Conservation (phyloP, 2,797 vertebrate genomes). For the Jordanella pulchra region DNA sequence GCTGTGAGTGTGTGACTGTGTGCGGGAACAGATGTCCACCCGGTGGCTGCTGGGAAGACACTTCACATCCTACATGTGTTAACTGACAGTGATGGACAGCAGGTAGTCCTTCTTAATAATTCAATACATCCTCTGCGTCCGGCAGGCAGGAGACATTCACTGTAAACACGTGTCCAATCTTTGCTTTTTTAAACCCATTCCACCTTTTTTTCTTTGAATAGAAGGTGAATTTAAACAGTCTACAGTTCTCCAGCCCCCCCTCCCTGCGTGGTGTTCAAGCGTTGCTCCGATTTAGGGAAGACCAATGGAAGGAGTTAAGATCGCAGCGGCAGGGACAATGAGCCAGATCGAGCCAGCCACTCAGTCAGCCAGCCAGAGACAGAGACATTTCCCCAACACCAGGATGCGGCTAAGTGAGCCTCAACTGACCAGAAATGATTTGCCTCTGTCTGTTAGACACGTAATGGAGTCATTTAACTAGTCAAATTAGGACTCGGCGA, state of each 20-base stretch:
- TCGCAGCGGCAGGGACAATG: conserved; percentile 48
- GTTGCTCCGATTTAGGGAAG: conserved; percentile 37
- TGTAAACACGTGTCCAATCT: conserved; percentile 26
- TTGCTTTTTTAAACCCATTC: conserved; percentile 47
- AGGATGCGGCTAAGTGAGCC: conserved; percentile 98
- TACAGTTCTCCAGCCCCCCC: conserved; percentile 17
- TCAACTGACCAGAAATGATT: conserved; percentile 99
- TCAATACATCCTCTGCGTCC: conserved; percentile 72
- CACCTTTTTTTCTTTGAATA: conserved; percentile 27
- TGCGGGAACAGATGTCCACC: conserved; percentile 80
- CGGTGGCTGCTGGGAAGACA: conserved; percentile 74
- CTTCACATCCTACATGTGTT: conserved; percentile 79
- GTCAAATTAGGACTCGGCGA: conserved; percentile 99
- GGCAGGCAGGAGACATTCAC: conserved; percentile 59
- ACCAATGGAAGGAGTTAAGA: conserved; percentile 34
- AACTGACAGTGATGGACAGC: conserved; percentile 84
- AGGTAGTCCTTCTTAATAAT: conserved; percentile 82
- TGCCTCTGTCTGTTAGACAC: conserved; percentile 99
- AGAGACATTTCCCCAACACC: conserved; percentile 93
- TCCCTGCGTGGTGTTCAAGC: conserved; percentile 28
- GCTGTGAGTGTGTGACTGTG: conserved; percentile 42
- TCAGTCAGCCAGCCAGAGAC: conserved; percentile 83
- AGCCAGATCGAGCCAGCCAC: conserved; percentile 72
- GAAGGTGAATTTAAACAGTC: conserved; percentile 7
- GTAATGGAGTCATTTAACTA: conserved; percentile 99